Base-by-base conservation (phyloP, 1,140 invertebrate genomes). In the Vanessa tameamea region DNA sequence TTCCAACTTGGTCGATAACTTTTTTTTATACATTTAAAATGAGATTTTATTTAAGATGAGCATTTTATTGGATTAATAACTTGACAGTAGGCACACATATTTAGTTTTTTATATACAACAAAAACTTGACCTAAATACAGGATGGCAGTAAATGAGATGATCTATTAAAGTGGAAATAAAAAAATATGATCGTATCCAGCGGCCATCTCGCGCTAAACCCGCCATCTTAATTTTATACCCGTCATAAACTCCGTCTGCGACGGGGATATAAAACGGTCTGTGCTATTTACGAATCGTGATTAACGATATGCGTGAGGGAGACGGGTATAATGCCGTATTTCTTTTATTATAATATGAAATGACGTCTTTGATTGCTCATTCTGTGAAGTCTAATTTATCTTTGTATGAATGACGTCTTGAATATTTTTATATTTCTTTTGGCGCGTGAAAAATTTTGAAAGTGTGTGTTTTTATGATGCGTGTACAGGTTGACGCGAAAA, bases 201-300 rank as follows among this genome's bases (percentile, higher is more conserved):
- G 16, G 31, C 16, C 31, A 55, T 57, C 37, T 47, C 55, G 64
- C 37, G 64, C 20, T 48, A 31, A 12, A 47, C 50, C 26, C 70
- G 71, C 71, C 71, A 73, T 73, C 43, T 59, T 66, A 48, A 23
- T 66, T 66, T 73, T 47, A 72, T 13, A 16, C 37, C 63, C 43
- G 71, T 47, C 71, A 73, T 73, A 73, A 73, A 67, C 64, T 26
- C 43, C 51, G 64, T 73, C 71, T 73, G 71, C 47, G n/a, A 59
- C 26, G 23, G 8, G 13, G 55, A 59, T 59, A 59, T 59, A 59
- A 59, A 23, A 26, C 2, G 20, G 55, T 59, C 55, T 59, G 23
- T 3, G 55, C 12, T 59, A 59, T 59, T 59, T 59, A 59, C 23
- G 23, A 59, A 59, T 26, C 23, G 14, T 59, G 55, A 59, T 59